Conservation (phyloP, 1,140 invertebrate species). For the Coenobita brevimanus region DNA sequence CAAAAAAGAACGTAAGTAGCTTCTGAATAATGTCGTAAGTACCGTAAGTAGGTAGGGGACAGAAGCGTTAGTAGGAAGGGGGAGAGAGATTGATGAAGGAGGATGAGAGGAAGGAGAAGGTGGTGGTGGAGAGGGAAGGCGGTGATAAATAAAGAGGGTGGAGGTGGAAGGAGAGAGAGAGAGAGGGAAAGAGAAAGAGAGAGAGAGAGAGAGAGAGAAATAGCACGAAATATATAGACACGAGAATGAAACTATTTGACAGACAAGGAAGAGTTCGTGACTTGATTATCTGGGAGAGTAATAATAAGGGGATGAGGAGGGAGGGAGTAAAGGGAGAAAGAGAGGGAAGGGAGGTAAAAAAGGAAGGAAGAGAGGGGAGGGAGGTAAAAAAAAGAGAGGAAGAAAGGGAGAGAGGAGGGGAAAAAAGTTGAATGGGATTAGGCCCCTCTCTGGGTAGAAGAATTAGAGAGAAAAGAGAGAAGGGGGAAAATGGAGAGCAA, state of each 20-base stretch:
- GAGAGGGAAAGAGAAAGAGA: neutral
- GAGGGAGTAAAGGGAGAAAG: neutral
- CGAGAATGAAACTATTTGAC: too few species aligned
- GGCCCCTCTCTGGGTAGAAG: neutral
- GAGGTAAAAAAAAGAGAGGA: neutral
- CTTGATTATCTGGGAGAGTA: too few species aligned
- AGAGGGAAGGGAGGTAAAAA: neutral
- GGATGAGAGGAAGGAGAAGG: neutral
- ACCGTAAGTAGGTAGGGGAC: neutral
- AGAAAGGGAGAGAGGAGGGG: neutral
- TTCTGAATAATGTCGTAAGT: too few species aligned
- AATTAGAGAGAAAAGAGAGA: neutral
- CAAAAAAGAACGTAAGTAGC: too few species aligned
- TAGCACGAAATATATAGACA: neutral
- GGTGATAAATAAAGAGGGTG: neutral
- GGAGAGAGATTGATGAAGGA: neutral
- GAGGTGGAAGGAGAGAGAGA: conserved; percentile 4
- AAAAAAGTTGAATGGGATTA: neutral
- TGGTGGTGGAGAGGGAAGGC: neutral
- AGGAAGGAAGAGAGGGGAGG: neutral
- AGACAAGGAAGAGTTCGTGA: too few species aligned
- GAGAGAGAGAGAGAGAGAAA: neutral
- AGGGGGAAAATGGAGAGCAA: neutral
- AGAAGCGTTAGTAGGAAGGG: neutral
- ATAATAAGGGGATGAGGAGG: too few species aligned